Evolutionary conservation across 2,113 vertebrate genomes (phyloP).

Genomic region (Oncorhynchus gorbuscha): DNA sequence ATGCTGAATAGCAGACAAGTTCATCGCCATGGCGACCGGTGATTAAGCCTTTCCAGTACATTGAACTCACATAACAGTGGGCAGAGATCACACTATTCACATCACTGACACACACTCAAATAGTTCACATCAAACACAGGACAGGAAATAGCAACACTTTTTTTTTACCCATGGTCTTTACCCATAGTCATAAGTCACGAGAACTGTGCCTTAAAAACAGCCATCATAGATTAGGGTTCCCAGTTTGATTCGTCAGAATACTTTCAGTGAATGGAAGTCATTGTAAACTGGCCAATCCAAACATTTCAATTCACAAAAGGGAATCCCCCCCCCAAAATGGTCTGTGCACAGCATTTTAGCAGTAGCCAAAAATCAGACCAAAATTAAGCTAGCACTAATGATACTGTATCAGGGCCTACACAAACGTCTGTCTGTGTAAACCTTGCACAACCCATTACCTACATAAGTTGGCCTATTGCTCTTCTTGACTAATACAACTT

Average conservation of each 20-base stretch:
- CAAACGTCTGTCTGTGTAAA: too few relatives aligned
- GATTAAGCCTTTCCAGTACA: conserved; percentile 69
- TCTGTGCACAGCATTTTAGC: too few relatives aligned
- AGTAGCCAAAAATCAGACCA: too few relatives aligned
- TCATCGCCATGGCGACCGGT: conserved; percentile 66
- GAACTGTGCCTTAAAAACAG: not conserved
- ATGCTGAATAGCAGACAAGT: conserved; percentile 53
- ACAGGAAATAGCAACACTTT: conserved; percentile 31
- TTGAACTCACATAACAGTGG: conserved; percentile 59
- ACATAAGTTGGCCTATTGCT: too few relatives aligned
- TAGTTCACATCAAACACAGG: conserved; percentile 8
- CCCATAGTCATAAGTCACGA: not conserved
- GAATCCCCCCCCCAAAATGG: not conserved
- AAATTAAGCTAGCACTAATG: too few relatives aligned
- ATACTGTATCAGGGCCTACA: too few relatives aligned
- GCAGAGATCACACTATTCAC: not conserved
- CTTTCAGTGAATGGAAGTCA: not conserved
- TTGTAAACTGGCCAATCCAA: not conserved
- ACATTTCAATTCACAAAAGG: too few relatives aligned
- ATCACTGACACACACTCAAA: conserved; percentile 10
- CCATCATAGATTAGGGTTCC: not conserved
- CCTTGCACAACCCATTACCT: too few relatives aligned
- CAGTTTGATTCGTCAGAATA: not conserved
- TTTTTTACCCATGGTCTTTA: not conserved
- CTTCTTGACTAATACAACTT: too few relatives aligned